phyloP scores from a whole-genome alignment of 2,113 vertebrate genomes.

The Pontoporia blainvillei region DNA sequence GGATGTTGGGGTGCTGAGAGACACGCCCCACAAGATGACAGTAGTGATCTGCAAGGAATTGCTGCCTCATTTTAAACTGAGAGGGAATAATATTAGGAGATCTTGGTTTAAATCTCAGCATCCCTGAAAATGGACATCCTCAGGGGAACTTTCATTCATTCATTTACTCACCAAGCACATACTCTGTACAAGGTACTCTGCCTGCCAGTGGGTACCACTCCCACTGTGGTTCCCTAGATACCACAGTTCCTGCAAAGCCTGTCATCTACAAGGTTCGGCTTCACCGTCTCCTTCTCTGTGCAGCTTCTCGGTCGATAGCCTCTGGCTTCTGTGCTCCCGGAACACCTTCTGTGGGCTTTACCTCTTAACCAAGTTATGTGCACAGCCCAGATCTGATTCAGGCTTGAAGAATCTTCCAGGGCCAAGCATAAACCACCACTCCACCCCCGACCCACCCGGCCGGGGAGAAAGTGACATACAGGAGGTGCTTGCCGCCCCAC shows the following conservation, averaged over 20 bases:
- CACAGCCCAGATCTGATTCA: neutral
- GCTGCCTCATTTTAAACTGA: neutral
- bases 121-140: neutral
- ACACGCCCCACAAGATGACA: neutral
- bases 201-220: neutral
- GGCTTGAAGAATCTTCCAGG: neutral
- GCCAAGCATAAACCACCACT: neutral
- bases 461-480: neutral
- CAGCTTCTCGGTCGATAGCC: neutral
- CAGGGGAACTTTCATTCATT: neutral
- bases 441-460: neutral
- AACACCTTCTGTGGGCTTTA: neutral
- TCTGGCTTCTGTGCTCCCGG: neutral
- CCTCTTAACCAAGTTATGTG: neutral
- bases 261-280: neutral
- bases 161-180: neutral
- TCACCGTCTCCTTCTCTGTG: neutral
- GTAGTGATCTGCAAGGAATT: neutral
- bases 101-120: neutral
- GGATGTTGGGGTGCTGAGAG: neutral
- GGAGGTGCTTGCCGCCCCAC: accelerated
- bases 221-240: neutral
- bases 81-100: neutral
- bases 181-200: accelerated
- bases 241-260: neutral